These are phyloP conservation scores for Leptothorax acervorum DNA, from an alignment of 2,888 invertebrate genomes.

Conservation along the genomic window DNA sequence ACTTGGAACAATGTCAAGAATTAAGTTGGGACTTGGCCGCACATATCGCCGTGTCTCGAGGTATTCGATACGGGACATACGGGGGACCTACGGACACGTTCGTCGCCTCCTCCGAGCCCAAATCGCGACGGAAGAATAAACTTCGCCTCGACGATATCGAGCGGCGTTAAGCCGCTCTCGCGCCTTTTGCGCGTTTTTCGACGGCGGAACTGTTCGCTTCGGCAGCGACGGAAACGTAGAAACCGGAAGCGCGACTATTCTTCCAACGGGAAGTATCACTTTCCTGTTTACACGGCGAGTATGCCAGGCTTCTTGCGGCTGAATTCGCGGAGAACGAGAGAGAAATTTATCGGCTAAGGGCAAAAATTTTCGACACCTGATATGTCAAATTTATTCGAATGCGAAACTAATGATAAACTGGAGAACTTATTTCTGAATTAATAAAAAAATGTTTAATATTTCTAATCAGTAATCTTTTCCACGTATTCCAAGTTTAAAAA, in stretches of 20 bases:
- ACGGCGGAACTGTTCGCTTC: conserved; percentile 17
- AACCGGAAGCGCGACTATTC: conserved; percentile 48
- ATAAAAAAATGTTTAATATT: background rate
- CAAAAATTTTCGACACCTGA: conserved; percentile 4
- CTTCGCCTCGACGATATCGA: conserved; percentile 49
- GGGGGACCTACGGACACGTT: background rate
- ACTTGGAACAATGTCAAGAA: conserved; percentile 61
- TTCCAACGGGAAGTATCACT: conserved; percentile 62
- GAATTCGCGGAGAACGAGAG: conserved; percentile 22
- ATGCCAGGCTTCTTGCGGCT: conserved; percentile 28
- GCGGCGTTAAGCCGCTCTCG: conserved; percentile 51
- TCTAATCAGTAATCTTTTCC: background rate
- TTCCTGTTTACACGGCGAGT: conserved; percentile 61
- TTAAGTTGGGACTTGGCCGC: conserved; percentile 18
- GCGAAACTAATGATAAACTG: background rate
- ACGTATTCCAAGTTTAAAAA: background rate
- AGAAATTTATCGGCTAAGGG: conserved; percentile 15
- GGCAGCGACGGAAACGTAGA: conserved; percentile 43
- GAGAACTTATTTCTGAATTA: background rate
- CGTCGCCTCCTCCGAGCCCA: background rate
- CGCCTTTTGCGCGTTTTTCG: conserved; percentile 42
- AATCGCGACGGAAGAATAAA: conserved; percentile 38
- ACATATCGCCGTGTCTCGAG: conserved; percentile 2
- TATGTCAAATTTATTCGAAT: conserved; percentile 6
- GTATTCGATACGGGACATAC: background rate